Evolutionary conservation across 1,140 invertebrate genomes (phyloP), one percentile per base, ranked within the genome.

Genomic region (Acyrthosiphon pisum): DNA sequence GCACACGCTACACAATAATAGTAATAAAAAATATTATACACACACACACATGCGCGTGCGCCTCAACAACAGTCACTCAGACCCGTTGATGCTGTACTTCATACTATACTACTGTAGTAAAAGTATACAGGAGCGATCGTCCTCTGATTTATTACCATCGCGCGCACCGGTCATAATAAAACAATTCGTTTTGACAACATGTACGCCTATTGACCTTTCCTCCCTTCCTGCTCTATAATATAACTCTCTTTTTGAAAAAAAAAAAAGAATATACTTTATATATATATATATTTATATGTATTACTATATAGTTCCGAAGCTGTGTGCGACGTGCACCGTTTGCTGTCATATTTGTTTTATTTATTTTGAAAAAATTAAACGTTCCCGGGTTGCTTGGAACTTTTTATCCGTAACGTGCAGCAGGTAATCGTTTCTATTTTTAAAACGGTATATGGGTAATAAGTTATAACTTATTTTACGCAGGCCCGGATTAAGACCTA

Each of bases 131-230:
- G 41, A 81, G 26, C 68, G 90, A 81, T 91, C 88, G 88, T 90
- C 88, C 44, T 26, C 60, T 91, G 90, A 91, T 91, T 91, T 91
- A 91, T 91, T 30, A 35, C 68, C 60, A 46, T 20, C 60, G 60
- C 9, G 60, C 44, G 30, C 56, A 91, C 56, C 90, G 60, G 60
- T 91, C 60, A 76, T 46, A 91, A 76, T 81, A 91, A 91, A 91
- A 91, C 90, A 91, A 91, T 91, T 91, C 60, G 60, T 50, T 91
- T 76, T 76, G 90, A 91, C 90, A 68, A 48, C 90, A 48, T 81
- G 68, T 35, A 91, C 90, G 90, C 68, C 90, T 76, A 91, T 91
- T 81, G 90, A 91, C 90, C 90, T 91, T 46, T 90, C 87, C 46
- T 88, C 87, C n/a, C 87, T 30, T n/a, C 26, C 30, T 30, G 18